These are phyloP conservation scores for Phocoena phocoena DNA, from an alignment of 2,113 vertebrate genomes.

Conservation along the genomic window DNA sequence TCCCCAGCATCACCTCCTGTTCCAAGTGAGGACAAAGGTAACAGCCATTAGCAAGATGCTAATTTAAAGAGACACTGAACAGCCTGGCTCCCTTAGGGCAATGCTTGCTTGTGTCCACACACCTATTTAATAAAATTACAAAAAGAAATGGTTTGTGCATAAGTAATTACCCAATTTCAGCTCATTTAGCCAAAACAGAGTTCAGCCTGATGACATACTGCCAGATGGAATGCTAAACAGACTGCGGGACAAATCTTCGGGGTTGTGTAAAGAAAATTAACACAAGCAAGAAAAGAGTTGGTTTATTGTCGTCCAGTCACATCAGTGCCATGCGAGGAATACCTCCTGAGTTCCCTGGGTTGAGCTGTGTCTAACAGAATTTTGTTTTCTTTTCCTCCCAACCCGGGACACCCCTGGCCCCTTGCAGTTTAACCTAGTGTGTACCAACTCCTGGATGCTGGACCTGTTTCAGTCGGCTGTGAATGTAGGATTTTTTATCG, in stretches of 20 bases:
- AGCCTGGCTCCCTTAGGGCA: fast-evolving
- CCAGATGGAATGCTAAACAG: neutral
- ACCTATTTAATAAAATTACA: neutral
- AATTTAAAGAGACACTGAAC: neutral
- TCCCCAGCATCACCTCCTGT: neutral
- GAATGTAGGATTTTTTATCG: conserved; percentile 89
- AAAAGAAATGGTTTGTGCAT: neutral
- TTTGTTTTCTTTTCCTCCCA: neutral
- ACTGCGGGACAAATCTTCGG: neutral
- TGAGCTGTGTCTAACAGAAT: neutral
- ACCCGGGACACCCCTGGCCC: neutral
- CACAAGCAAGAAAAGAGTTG: neutral
- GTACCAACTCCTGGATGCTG: conserved; percentile 88
- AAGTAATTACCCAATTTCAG: neutral
- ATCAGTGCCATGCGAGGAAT: neutral
- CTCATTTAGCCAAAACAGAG: neutral
- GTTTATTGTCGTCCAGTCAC: neutral
- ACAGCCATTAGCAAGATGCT: too few relatives aligned
- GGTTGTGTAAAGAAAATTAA: neutral
- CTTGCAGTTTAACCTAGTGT: conserved; percentile 91
- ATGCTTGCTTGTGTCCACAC: fast-evolving
- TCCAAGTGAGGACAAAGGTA: neutral
- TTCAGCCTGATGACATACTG: neutral
- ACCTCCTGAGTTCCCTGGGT: too few relatives aligned
- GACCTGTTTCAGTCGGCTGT: conserved; percentile 89